Percentiles rank a stretch among this genome's conserved stretches.
These are phyloP conservation scores for Hypotaenidia okinawae DNA, from an alignment of 2,797 vertebrate species.

Conservation along the genomic window DNA sequence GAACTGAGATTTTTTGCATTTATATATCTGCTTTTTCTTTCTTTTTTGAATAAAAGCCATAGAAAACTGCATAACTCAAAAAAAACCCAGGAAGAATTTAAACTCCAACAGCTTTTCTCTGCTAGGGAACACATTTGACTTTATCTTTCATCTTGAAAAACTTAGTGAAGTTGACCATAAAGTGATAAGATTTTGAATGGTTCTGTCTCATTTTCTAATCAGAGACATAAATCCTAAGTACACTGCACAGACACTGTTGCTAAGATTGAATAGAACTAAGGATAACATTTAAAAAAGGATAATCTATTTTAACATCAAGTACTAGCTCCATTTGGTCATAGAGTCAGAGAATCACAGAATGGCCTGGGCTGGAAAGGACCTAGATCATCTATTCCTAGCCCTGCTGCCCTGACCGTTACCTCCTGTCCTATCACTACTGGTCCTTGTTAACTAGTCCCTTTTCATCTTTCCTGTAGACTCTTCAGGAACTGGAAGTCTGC, in stretches of 20 bases:
- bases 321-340: background rate
- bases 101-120: background rate
- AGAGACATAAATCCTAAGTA: background rate
- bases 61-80: background rate
- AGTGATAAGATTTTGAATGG: background rate
- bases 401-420: no score
- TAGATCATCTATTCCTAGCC: no score
- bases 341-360: no score
- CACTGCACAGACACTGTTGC: background rate
- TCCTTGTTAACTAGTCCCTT: no score
- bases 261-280: constrained; percentile 12
- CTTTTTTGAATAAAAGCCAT: background rate
- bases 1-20: background rate
- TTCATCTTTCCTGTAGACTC: no score
- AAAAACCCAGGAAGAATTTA: background rate
- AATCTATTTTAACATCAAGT: background rate
- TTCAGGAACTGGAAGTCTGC: no score
- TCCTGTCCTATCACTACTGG: no score
- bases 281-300: background rate
- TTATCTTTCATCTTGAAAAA: constrained; percentile 35
- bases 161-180: background rate
- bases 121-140: background rate
- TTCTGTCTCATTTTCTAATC: constrained; percentile 35
- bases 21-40: background rate
- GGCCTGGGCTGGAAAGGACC: no score